These are phyloP conservation scores for Drosophila sproati DNA, from an alignment of 1,140 invertebrate genomes.

Conservation along the genomic window DNA sequence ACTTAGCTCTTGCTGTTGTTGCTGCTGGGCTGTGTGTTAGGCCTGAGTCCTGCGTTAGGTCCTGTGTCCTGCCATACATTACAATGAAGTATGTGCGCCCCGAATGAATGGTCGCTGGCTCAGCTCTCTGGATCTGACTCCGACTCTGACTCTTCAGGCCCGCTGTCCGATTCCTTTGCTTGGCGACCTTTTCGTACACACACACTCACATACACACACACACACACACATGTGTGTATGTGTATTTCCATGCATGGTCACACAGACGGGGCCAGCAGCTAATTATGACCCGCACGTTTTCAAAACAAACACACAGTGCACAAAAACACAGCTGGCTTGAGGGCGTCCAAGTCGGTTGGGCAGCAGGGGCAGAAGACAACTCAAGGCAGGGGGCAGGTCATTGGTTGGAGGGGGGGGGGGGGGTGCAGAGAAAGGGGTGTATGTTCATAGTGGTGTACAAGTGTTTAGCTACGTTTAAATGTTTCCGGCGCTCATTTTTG, in stretches of 20 bases:
- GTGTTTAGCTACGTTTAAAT: constrained; percentile 82
- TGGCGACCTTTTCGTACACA: constrained; percentile 68
- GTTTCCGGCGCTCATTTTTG: constrained; percentile 82
- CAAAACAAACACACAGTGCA: constrained; percentile 63
- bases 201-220: constrained; percentile 17
- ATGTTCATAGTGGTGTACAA: constrained; percentile 51
- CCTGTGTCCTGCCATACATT: constrained; percentile 71
- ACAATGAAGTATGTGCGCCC: constrained; percentile 77
- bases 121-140: constrained; percentile 13
- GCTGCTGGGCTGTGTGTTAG: constrained; percentile 29
- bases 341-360: constrained; percentile 2
- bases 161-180: constrained; percentile 43
- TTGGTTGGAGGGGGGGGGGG: background rate
- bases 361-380: background rate
- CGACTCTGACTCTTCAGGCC: background rate
- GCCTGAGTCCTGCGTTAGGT: constrained; percentile 25
- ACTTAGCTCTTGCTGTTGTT: constrained; percentile 23
- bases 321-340: constrained; percentile 17
- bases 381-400: background rate
- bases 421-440: background rate
- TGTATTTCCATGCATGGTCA: constrained; percentile 31
- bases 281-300: constrained; percentile 84
- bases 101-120: constrained; percentile 64
- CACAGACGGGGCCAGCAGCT: constrained; percentile 62
- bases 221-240: constrained; percentile 3